Evolutionary conservation across 1,140 invertebrate genomes (phyloP), one percentile per base, ranked within the genome.

Genomic region (Drosophila simulans): DNA sequence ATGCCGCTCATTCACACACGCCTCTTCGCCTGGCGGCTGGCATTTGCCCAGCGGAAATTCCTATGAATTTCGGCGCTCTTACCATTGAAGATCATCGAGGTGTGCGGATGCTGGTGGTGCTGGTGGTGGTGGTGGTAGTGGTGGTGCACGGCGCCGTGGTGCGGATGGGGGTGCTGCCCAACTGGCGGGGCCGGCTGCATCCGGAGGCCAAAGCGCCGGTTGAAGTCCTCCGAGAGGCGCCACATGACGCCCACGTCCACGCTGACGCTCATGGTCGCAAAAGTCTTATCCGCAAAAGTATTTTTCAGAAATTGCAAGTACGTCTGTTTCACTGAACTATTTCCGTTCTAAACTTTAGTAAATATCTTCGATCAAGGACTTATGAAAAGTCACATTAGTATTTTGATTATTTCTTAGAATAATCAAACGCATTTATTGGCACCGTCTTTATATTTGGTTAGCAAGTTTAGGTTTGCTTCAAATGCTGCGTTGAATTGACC

Each of bases 41-140:
- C 20, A 31, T 31, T 31, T 31, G 31, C 35, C 25, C n/a, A 56
- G 46, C 70, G 60, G 72, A 72, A 72, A 76, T 76, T 76, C 72
- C 72, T 15, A 71, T 57, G 68, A 63, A 49, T 70, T 71, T 12
- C 12, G 31, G 10, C n/a, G 25, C 34, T 74, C 72, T 77, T 83
- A 93, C 93, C 93, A 90, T 93, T 93, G 69, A 93, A 93, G 62
- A 93, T 92, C 92, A 93, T 93, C 54, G 89, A 91, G 15, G 85
- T 77, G 42, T 92, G 78, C 13, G 84, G 46, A 57, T 88, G 79
- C 45, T 78, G 72, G 11, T 76, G 83, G 31, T 88, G 79, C 39
- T 84, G 89, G 1, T 77, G 80, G 42, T 91, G 80, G 2, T 76
- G 72, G 8, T 76, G 82, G 40, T 92, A 83, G 64, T 92, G 88